Conservation (phyloP, 2,888 invertebrate species). For the Euspilapteryx auroguttella region DNA sequence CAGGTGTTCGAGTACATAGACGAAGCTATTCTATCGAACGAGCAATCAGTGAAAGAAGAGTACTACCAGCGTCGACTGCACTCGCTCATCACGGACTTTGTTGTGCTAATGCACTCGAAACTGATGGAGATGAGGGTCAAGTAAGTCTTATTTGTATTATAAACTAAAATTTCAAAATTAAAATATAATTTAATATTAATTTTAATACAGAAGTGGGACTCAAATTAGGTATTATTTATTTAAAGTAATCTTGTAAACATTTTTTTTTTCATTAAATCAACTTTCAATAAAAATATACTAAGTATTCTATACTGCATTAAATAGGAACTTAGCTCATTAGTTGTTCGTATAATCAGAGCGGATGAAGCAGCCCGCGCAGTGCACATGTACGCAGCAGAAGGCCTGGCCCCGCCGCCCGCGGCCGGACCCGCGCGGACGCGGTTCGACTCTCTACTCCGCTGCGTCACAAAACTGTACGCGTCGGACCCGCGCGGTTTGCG, state of each 20-base stretch:
- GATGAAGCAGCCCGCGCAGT: constrained; percentile 87
- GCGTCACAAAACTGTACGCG: constrained; percentile 77
- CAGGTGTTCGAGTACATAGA: constrained; percentile 80
- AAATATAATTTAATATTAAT: too few relatives aligned
- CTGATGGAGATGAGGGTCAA: constrained; percentile 59
- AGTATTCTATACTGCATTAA: too few relatives aligned
- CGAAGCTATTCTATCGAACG: constrained; percentile 70
- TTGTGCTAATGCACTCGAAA: constrained; percentile 89
- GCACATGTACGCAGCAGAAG: constrained; percentile 74
- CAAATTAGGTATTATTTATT: too few relatives aligned
- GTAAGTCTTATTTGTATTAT: constrained; percentile 18
- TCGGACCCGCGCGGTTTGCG: constrained; percentile 75
- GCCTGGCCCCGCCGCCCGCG: constrained; percentile 71
- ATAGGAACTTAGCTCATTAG: too few relatives aligned
- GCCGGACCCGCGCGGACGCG: constrained; percentile 61
- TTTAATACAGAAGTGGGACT: too few relatives aligned
- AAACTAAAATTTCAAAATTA: not conserved
- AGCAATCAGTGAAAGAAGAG: constrained; percentile 69
- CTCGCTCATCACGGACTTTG: constrained; percentile 86
- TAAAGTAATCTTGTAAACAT: too few relatives aligned
- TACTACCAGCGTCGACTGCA: constrained; percentile 85
- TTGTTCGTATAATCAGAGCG: constrained; percentile 59
- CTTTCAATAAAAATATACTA: not conserved
- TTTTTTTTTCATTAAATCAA: too few relatives aligned
- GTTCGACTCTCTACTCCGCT: constrained; percentile 81